Conservation (phyloP, 2,888 invertebrate species). For the Acleris laterana region DNA sequence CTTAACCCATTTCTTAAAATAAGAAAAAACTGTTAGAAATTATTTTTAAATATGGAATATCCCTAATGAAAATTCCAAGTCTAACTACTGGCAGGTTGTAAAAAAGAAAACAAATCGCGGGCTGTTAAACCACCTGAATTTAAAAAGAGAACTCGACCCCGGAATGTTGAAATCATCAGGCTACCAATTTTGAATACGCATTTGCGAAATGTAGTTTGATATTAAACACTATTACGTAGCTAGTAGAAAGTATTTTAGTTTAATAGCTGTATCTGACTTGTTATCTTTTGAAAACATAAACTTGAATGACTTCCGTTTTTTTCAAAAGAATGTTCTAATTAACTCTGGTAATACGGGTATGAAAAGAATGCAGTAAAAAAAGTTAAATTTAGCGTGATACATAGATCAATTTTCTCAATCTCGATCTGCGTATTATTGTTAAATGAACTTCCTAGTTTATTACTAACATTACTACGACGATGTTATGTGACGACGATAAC, state of each 20-base stretch:
- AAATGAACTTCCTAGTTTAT: no score
- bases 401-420: background rate
- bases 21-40: background rate
- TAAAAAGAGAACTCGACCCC: conserved; percentile 67
- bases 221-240: conserved; percentile 53
- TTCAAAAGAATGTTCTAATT: conserved; percentile 40
- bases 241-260: conserved; percentile 53
- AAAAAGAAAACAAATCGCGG: conserved; percentile 67
- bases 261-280: conserved; percentile 38
- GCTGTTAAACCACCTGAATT: conserved; percentile 75
- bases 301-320: conserved; percentile 54
- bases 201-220: conserved; percentile 47
- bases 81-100: conserved; percentile 51
- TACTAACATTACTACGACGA: no score
- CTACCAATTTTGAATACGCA: conserved; percentile 77
- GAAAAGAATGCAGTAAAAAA: conserved; percentile 7
- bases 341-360: conserved; percentile 30
- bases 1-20: background rate
- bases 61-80: conserved; percentile 34
- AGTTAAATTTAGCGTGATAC: conserved; percentile 4
- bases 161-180: conserved; percentile 77
- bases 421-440: no score
- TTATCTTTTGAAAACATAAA: conserved; percentile 40
- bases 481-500: no score
- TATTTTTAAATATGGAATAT: conserved; percentile 37